These are phyloP conservation scores for Chaenogobius annularis DNA, from an alignment of 2,113 vertebrate genomes.

Conservation along the genomic window DNA sequence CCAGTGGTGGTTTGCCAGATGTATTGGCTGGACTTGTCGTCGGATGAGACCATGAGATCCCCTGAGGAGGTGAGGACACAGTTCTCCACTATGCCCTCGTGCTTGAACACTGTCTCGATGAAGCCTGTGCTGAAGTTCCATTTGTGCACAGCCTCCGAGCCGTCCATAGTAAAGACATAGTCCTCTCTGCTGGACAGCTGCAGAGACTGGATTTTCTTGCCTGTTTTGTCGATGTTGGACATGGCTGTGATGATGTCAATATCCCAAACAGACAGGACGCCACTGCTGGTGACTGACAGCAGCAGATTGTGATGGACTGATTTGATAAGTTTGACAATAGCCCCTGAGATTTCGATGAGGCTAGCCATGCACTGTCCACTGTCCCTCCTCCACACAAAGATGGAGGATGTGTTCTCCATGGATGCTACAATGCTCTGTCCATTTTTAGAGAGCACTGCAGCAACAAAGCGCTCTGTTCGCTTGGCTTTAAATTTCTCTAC, in stretches of 20 bases:
- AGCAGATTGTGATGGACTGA: constrained; percentile 95
- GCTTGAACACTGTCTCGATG: constrained; percentile 95
- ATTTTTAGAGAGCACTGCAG: constrained; percentile 93
- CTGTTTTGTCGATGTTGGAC: constrained; percentile 99
- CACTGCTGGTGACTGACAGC: constrained; percentile 93
- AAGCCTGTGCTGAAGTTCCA: constrained; percentile 98
- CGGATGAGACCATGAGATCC: constrained; percentile 95
- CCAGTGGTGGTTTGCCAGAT: constrained; percentile 94
- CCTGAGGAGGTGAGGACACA: constrained; percentile 93
- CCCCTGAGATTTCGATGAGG: constrained; percentile 96
- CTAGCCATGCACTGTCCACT: constrained; percentile 98
- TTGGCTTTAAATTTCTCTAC: constrained; percentile 97
- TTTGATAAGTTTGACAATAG: constrained; percentile 95
- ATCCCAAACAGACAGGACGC: constrained; percentile 96
- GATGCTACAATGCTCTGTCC: constrained; percentile 96
- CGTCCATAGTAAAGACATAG: constrained; percentile 93
- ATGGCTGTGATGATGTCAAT: constrained; percentile 98
- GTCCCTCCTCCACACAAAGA: constrained; percentile 98
- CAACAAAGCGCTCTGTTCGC: constrained; percentile 90
- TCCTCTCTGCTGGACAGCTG: constrained; percentile 91
- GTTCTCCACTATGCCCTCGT: constrained; percentile 95
- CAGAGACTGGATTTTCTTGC: constrained; percentile 90
- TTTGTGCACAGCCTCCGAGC: constrained; percentile 93
- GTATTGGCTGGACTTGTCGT: constrained; percentile 95
- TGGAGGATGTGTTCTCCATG: constrained; percentile 97